These are phyloP conservation scores for Rhea americana DNA, from an alignment of 2,113 vertebrate genomes.

Conservation along the genomic window DNA sequence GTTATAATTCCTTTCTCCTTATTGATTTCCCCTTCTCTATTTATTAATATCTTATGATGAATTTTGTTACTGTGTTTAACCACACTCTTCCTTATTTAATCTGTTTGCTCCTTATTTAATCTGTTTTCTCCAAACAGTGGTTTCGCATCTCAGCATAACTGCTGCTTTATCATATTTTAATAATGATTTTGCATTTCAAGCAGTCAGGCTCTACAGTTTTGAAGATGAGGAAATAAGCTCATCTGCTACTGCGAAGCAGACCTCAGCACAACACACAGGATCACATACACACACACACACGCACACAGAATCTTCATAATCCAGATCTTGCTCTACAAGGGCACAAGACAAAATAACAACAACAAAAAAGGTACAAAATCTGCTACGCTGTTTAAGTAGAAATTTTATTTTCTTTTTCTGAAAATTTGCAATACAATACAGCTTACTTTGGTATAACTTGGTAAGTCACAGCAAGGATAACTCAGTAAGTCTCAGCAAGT, in stretches of 20 bases:
- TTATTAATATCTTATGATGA: neutral
- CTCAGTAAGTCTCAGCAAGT: too few relatives aligned
- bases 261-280: neutral
- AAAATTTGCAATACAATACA: neutral
- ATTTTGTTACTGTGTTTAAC: neutral
- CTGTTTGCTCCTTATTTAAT: neutral
- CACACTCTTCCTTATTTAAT: neutral
- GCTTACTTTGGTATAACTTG: neutral
- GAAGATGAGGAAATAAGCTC: neutral
- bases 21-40: neutral
- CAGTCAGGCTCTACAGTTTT: neutral
- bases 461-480: too few relatives aligned
- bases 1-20: neutral
- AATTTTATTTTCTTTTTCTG: neutral
- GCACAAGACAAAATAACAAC: neutral
- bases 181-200: neutral
- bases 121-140: neutral
- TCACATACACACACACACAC: too few relatives aligned
- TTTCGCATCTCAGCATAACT: neutral
- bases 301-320: too few relatives aligned
- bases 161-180: neutral
- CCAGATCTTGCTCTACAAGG: neutral
- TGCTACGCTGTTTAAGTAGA: neutral
- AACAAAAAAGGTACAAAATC: neutral
- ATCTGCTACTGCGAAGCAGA: neutral